phyloP scores from a whole-genome alignment of 2,888 invertebrate genomes.

The Torymus aiolomorphi region DNA sequence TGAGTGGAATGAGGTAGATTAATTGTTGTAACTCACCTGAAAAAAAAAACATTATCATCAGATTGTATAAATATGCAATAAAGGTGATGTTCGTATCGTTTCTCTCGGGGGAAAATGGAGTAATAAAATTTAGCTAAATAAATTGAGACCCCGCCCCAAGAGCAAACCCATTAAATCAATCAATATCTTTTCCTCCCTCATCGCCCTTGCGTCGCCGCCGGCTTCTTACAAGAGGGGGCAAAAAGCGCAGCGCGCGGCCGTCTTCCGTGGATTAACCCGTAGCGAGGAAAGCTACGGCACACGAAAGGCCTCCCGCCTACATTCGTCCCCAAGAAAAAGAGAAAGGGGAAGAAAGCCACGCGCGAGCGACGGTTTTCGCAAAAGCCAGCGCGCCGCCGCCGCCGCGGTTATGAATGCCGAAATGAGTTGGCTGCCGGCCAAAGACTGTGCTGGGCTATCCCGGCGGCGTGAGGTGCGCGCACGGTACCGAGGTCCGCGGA shows the following conservation, averaged over 20 bases:
- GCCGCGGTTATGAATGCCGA: constrained; percentile 70
- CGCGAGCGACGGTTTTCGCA: not conserved
- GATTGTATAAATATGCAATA: too few relatives aligned
- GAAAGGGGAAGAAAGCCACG: not conserved
- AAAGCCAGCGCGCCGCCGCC: constrained; percentile 10
- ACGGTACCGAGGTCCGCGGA: not conserved
- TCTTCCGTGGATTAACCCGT: too few relatives aligned
- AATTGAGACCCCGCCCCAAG: constrained; percentile 5
- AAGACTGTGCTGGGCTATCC: constrained; percentile 12
- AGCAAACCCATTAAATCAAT: constrained; percentile 9
- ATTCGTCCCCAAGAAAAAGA: not conserved
- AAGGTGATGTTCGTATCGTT: not conserved
- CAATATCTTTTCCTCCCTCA: not conserved
- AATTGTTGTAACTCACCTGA: constrained; percentile 12
- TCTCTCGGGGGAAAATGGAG: not conserved
- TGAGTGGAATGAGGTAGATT: not conserved
- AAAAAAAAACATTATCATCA: constrained; percentile 5
- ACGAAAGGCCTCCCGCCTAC: not conserved
- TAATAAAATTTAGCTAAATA: constrained; percentile 17
- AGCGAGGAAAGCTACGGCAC: too few relatives aligned
- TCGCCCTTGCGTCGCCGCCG: not conserved
- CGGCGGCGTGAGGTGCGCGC: not conserved
- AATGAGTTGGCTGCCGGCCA: constrained; percentile 68
- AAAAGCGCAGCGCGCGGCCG: too few relatives aligned
- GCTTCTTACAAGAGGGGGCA: too few relatives aligned